Evolutionary conservation across 1,140 invertebrate species (phyloP), one percentile per base, ranked within the genome.

Genomic region (Drosophila rufa): DNA sequence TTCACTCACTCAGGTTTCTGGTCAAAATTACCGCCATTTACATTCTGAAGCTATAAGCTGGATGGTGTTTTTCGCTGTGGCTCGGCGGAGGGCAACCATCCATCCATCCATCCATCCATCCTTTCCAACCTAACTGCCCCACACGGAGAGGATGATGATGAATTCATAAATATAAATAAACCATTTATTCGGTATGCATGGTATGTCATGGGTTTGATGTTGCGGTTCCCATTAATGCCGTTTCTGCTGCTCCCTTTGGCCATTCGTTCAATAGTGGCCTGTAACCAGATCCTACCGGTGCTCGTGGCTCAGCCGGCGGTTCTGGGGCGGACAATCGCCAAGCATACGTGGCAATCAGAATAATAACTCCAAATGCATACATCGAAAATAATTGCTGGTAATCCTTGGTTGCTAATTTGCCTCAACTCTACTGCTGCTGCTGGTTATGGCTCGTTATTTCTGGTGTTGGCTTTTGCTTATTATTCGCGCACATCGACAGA

Each of bases 141-240:
- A 71, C 30, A 11, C 36, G 33, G 64, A 19, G 33, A 33, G 33
- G 14, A 36, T 22, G 33, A 83, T 89, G 80, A 87, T 87, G 84
- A 80, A 83, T 89, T 87, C 71, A 86, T 86, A 86, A 87, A 86
- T 87, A 86, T 86, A 87, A 87, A 86, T 81, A 85, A 86, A 81
- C 69, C 78, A 70, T 82, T 82, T 67, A 80, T 82, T 70, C 48
- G 60, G 61, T 70, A 87, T 82, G 79, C 83, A 86, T 25, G 22
- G 22, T 25, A 25, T 25, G 79, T 82, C 83, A 87, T 87, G 79
- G 79, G 83, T 82, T 64, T 67, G 65, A 64, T 67, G 60, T 64
- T 38, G 65, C 65, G 45, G 65, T 67, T 67, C 46, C 59, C 59
- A 64, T 64, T 67, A 67, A 64, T 64, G 36, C 53, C 36, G 51